A percentile compares a stretch with the other conserved stretches of the same genome.
Conservation (phyloP, 35 echinoderm and acorn worm genomes). For the Hemicentrotus pulcherrimus region DNA sequence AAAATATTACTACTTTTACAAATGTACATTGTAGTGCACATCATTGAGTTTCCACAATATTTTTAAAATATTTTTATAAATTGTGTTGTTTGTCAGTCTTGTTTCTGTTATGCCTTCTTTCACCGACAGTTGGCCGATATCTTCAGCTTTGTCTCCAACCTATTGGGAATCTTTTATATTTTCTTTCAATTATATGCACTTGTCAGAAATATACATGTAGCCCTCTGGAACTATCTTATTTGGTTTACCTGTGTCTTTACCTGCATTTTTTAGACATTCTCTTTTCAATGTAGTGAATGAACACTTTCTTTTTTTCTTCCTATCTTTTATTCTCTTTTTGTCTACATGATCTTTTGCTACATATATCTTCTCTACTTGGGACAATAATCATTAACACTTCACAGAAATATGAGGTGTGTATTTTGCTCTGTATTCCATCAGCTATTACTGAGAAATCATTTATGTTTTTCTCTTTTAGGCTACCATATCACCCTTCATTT, state of each 20-base stretch:
- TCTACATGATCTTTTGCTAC: not conserved
- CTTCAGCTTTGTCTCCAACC: no score
- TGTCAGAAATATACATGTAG: not conserved
- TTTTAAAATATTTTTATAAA: no score
- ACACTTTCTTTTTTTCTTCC: not conserved
- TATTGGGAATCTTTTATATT: no score
- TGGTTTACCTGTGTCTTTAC: not conserved
- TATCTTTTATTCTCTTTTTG: not conserved
- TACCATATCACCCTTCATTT: not conserved
- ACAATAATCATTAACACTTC: not conserved
- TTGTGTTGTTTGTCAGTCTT: no score
- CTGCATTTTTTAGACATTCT: not conserved
- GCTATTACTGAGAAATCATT: not conserved
- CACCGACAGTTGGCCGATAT: no score
- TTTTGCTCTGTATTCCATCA: not conserved
- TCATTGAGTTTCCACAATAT: no score
- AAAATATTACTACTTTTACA: no score
- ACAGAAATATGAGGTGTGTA: conserved; percentile 44
- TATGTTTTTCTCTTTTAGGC: not conserved
- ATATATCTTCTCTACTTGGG: conserved; percentile 8
- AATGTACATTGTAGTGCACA: no score
- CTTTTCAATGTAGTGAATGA: not conserved
- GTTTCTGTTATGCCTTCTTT: no score
- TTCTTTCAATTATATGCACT: no score
- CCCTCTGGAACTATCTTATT: not conserved